Evolutionary conservation across 2,888 invertebrate species (phyloP).

Genomic region (Plagiodera versicolora): DNA sequence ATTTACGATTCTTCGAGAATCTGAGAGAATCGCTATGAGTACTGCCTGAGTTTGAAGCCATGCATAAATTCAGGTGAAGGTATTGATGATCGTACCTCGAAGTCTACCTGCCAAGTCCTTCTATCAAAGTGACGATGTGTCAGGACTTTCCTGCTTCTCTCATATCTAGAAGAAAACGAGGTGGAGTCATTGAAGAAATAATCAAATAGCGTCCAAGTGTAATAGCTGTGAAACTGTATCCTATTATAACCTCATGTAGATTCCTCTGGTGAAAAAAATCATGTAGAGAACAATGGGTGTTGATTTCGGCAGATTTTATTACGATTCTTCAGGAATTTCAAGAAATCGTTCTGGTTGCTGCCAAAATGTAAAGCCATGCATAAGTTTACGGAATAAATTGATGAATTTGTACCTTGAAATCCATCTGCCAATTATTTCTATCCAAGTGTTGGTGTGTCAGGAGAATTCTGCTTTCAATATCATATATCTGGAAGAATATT

Average conservation of each 20-base stretch:
- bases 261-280: background rate
- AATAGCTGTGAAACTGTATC: background rate
- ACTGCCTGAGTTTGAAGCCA: background rate
- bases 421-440: no score
- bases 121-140: background rate
- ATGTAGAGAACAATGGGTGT: background rate
- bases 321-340: background rate
- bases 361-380: background rate
- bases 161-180: no score
- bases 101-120: background rate
- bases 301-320: background rate
- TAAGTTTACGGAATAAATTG: no score
- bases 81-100: background rate
- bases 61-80: no score
- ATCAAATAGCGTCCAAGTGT: background rate
- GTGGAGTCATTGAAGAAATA: background rate
- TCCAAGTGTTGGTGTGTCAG: no score
- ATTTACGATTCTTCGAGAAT: background rate
- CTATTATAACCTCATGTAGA: background rate
- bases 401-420: no score
- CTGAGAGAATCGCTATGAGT: background rate
- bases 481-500: background rate
- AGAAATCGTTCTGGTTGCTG: background rate
- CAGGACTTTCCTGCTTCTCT: background rate
- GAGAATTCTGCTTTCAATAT: no score